Evolutionary conservation across 2,888 invertebrate species (phyloP).

Genomic region (Philereme vetulata): DNA sequence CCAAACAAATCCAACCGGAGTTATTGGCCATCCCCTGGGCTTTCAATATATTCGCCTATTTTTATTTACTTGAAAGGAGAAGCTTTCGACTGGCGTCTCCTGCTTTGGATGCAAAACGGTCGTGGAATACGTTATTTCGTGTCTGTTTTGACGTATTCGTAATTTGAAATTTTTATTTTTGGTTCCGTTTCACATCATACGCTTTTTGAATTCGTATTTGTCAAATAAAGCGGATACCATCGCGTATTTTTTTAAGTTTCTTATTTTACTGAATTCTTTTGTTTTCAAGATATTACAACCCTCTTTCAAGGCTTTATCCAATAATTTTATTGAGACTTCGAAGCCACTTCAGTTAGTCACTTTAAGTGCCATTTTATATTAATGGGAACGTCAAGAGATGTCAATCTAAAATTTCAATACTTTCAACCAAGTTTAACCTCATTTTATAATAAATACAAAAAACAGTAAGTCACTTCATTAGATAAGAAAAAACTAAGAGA

Average conservation of each 20-base stretch:
- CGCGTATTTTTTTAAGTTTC: slow-evolving; percentile 19
- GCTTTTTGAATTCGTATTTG: slow-evolving; percentile 21
- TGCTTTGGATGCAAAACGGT: slow-evolving; percentile 60
- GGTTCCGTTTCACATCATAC: slow-evolving; percentile 25
- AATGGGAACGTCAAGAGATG: not conserved
- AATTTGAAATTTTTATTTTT: slow-evolving; percentile 38
- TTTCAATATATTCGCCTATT: slow-evolving; percentile 76
- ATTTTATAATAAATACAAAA: too few relatives aligned
- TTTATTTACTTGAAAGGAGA: slow-evolving; percentile 71
- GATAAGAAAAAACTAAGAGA: too few relatives aligned
- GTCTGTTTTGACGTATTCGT: slow-evolving; percentile 42
- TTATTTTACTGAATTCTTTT: not conserved
- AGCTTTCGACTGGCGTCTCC: slow-evolving; percentile 54
- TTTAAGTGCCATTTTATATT: not conserved
- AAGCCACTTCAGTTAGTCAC: not conserved
- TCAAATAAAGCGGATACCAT: slow-evolving; percentile 22
- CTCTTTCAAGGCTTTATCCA: not conserved
- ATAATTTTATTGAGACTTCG: not conserved
- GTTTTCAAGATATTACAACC: not conserved
- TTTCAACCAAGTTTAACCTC: too few relatives aligned
- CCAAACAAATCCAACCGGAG: slow-evolving; percentile 69
- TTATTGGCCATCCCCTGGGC: slow-evolving; percentile 77
- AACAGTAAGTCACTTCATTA: too few relatives aligned
- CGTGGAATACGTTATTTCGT: slow-evolving; percentile 65
- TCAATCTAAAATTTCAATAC: not conserved